Base-by-base conservation (phyloP, 2,888 invertebrate genomes). In the Acanthopleura granulata region DNA sequence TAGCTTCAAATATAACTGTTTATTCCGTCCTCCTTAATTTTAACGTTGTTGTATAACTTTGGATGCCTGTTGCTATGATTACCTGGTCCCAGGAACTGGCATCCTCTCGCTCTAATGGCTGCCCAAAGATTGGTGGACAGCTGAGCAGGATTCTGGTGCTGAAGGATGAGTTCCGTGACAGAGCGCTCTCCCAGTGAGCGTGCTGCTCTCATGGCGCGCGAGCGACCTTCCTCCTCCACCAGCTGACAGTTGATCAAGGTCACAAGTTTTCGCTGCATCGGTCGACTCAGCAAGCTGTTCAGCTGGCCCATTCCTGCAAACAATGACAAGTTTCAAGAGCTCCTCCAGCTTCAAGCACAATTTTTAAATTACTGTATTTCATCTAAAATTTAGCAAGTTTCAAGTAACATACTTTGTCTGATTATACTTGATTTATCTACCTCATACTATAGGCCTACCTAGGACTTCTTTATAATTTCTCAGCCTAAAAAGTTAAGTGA, bases 61-160 rank as follows among this genome's bases (percentile, higher is more conserved):
- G 40, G 40, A 9, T 9, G 40, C 9, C 9, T 40, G 40, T 40
- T 40, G 40, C 40, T 40, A 40, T 40, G 40, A 9, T 40, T 86
- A 93, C 93, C 93, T 82, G 98, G 98, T 12, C 99, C 99, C 49
- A 99, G 93, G 92, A 99, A 99, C 91, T 99, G 99, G 89, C 99
- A 99, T 72, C 99, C 99, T 75, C 98, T 93, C 0, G 97, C 96
- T 70, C 99, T 92, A 15, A 99, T 98, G 40, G 98, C 98, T 62
- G 98, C 97, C 99, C 99, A 99, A 66, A 99, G 92, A 91, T 97
- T 97, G 12, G 97, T 96, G 76, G 94, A 94, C 69, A 98, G 92
- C 90, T 98, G 97, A 88, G 97, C 97, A 0, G 97, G 96, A 92
- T 97, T 97, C 92, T 99, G 98, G 90, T 98, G 97, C 87, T 97